These are phyloP conservation scores for Temnothorax ravouxi DNA, from an alignment of 2,888 invertebrate genomes.

Conservation along the genomic window DNA sequence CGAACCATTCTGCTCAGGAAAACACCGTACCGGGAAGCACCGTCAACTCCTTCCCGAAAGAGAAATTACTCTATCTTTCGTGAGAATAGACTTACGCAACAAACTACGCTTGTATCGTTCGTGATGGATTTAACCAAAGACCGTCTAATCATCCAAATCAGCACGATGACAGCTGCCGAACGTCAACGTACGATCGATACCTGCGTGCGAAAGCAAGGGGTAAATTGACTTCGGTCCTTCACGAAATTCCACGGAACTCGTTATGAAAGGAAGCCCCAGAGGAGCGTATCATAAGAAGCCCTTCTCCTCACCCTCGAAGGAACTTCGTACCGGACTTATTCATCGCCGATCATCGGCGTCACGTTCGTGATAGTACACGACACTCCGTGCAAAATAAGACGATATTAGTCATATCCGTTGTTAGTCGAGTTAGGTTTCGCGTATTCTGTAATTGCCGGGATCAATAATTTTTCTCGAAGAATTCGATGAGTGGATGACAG, in stretches of 20 bases:
- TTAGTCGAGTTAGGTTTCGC: slow-evolving; percentile 51
- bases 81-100: neutral
- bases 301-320: slow-evolving; percentile 67
- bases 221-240: slow-evolving; percentile 56
- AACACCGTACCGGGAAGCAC: neutral
- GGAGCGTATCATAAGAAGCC: slow-evolving; percentile 77
- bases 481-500: neutral
- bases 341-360: slow-evolving; percentile 81
- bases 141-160: neutral
- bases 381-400: slow-evolving; percentile 46
- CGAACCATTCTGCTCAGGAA: slow-evolving; percentile 73
- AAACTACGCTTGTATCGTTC: neutral
- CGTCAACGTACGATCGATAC: slow-evolving; percentile 42
- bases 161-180: slow-evolving; percentile 38
- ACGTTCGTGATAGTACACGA: slow-evolving; percentile 58
- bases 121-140: neutral
- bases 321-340: slow-evolving; percentile 83
- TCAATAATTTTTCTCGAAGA: neutral
- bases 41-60: slow-evolving; percentile 9
- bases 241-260: slow-evolving; percentile 73
- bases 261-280: slow-evolving; percentile 75
- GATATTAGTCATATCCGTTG: slow-evolving; percentile 66
- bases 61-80: slow-evolving; percentile 26
- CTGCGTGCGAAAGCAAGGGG: slow-evolving; percentile 39
- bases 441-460: slow-evolving; percentile 54